Percentiles rank a stretch among this genome's conserved stretches.
Conservation (phyloP, 2,888 invertebrate species). For the Apamea crenata region DNA sequence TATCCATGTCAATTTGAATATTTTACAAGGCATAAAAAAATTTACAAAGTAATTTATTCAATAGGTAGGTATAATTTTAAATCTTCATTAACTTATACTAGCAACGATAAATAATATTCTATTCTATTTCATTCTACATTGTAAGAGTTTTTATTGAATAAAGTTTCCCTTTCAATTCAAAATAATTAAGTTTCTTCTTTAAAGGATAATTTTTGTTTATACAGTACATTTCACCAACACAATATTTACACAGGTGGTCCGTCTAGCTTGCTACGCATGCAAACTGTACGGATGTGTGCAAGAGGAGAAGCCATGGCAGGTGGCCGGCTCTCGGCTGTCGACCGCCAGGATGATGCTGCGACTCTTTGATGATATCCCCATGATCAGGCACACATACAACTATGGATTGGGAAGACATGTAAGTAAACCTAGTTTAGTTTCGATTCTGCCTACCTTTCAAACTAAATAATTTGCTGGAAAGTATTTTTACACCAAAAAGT, state of each 20-base stretch:
- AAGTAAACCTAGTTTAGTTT: slow-evolving; percentile 62
- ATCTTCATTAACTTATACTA: background rate
- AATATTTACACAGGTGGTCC: slow-evolving; percentile 90
- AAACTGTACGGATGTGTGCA: slow-evolving; percentile 92
- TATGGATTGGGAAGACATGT: slow-evolving; percentile 93
- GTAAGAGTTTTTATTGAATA: background rate
- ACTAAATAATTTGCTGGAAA: background rate
- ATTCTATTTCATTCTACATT: background rate
- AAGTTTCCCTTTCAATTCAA: background rate
- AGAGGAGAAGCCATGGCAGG: slow-evolving; percentile 90
- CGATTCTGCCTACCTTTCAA: background rate
- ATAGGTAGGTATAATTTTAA: background rate
- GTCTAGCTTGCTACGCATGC: slow-evolving; percentile 94
- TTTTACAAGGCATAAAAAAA: background rate
- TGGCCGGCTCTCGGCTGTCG: slow-evolving; percentile 93
- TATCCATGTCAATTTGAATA: background rate
- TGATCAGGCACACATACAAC: slow-evolving; percentile 93
- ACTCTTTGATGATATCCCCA: slow-evolving; percentile 96
- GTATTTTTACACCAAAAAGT: background rate
- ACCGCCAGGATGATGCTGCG: slow-evolving; percentile 94
- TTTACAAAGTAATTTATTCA: background rate
- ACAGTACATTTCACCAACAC: background rate
- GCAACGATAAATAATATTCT: background rate
- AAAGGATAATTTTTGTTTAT: background rate
- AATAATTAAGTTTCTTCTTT: background rate